These are phyloP conservation scores for Pterostichus madidus DNA, from an alignment of 2,888 invertebrate genomes.

Conservation along the genomic window DNA sequence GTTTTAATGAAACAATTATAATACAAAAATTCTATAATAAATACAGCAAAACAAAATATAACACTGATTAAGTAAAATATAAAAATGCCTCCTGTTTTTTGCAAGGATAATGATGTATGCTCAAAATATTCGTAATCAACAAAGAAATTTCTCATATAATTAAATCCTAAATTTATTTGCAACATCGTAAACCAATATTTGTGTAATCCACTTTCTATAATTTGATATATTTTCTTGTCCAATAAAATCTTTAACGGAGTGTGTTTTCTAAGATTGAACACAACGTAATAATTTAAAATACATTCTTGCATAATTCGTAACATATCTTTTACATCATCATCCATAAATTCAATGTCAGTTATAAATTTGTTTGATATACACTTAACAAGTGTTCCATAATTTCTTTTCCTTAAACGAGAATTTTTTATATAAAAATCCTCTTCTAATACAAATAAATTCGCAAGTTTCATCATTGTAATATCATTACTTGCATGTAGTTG, in stretches of 20 bases:
- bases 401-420: slow-evolving; percentile 36
- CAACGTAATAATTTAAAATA: slow-evolving; percentile 58
- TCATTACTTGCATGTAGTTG: slow-evolving; percentile 8
- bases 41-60: slow-evolving; percentile 43
- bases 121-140: background rate
- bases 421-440: slow-evolving; percentile 34
- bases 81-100: slow-evolving; percentile 50
- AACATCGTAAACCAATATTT: slow-evolving; percentile 62
- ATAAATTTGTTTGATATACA: slow-evolving; percentile 61
- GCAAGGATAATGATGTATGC: slow-evolving; percentile 34
- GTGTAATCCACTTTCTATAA: slow-evolving; percentile 65
- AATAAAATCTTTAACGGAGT: slow-evolving; percentile 64
- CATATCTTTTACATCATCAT: slow-evolving; percentile 52
- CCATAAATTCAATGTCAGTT: slow-evolving; percentile 65
- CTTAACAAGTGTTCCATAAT: slow-evolving; percentile 63
- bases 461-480: slow-evolving; percentile 20
- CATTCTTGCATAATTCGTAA: slow-evolving; percentile 67
- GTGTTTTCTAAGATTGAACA: slow-evolving; percentile 62
- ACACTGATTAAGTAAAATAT: slow-evolving; percentile 44
- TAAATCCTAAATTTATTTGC: slow-evolving; percentile 14
- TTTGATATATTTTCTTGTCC: slow-evolving; percentile 55
- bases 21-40: slow-evolving; percentile 53
- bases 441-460: slow-evolving; percentile 38
- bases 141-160: slow-evolving; percentile 39
- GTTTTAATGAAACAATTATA: slow-evolving; percentile 15